Evolutionary conservation across 23 tunicate genomes (phyloP).

Genomic region (Styela clava): DNA sequence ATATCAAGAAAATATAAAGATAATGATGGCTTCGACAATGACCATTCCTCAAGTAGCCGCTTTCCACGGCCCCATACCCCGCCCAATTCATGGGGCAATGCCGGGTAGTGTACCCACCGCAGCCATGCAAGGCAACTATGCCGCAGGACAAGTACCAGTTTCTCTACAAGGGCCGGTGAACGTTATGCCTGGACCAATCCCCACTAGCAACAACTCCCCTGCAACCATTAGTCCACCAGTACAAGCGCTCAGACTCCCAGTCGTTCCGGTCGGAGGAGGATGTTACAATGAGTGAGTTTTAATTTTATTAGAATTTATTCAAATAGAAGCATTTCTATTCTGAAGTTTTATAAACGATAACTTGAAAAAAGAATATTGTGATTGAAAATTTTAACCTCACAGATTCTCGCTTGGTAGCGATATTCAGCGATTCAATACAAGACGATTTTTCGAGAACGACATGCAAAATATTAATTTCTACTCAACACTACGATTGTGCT

Average conservation of each 20-base stretch:
- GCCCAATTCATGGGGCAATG: background rate
- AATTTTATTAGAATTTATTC: no score
- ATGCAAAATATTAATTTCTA: no score
- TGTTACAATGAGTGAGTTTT: constrained; percentile 92
- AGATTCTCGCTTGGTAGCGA: no score
- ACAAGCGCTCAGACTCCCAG: constrained; percentile 40
- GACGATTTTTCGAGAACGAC: no score
- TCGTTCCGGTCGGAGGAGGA: constrained; percentile 95
- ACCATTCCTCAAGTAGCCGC: constrained; percentile 72
- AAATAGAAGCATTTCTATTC: no score
- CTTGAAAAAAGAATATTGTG: no score
- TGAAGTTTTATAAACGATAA: no score
- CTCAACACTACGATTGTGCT: no score
- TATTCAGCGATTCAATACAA: no score
- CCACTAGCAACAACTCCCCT: constrained; percentile 22
- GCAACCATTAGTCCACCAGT: constrained; percentile 19
- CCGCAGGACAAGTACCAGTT: constrained; percentile 25
- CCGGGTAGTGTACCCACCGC: background rate
- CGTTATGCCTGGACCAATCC: constrained; percentile 32
- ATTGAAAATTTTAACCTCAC: no score
- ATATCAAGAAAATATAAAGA: background rate
- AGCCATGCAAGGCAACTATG: background rate
- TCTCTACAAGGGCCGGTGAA: constrained; percentile 40
- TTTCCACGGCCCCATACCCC: constrained; percentile 10
- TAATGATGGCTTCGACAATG: constrained; percentile 64